phyloP scores from a whole-genome alignment of 2,797 vertebrate species.

The Lutjanus argentimaculatus region DNA sequence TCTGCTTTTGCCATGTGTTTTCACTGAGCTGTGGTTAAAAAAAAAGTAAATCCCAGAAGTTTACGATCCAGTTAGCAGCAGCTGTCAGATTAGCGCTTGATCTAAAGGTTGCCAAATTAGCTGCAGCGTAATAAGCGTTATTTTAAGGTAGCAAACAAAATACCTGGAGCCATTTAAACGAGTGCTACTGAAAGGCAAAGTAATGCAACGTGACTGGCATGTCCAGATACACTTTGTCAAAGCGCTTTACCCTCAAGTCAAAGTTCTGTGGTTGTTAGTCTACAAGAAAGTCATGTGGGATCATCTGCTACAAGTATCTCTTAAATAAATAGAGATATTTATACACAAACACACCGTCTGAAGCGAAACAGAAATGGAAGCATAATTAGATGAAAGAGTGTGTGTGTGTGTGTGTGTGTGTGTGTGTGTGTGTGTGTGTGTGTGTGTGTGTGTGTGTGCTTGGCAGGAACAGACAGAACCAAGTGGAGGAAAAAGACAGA shows the following conservation, averaged over 20 bases:
- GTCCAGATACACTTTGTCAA: slow-evolving; percentile 32
- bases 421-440: background rate
- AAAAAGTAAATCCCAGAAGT: background rate
- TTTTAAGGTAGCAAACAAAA: slow-evolving; percentile 43
- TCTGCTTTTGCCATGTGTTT: slow-evolving; percentile 5
- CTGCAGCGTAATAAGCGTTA: slow-evolving; percentile 11
- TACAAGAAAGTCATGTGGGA: background rate
- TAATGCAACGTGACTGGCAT: slow-evolving; percentile 45
- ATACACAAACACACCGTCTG: background rate
- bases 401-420: background rate
- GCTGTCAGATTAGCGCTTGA: slow-evolving; percentile 57
- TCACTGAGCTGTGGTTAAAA: slow-evolving; percentile 1
- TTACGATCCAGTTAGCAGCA: slow-evolving; percentile 20
- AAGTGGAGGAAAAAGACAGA: background rate
- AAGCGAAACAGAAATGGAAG: background rate
- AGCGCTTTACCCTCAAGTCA: slow-evolving; percentile 7
- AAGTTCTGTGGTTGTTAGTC: background rate
- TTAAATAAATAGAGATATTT: background rate
- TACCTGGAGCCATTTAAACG: slow-evolving; percentile 31
- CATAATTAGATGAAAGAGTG: background rate
- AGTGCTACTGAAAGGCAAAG: slow-evolving; percentile 12
- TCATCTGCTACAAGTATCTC: background rate
- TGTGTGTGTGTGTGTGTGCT: background rate
- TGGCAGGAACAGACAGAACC: background rate
- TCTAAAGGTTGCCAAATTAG: slow-evolving; percentile 48